Conservation (phyloP, 2,888 invertebrate genomes). For the Drosophila paranaensis region DNA sequence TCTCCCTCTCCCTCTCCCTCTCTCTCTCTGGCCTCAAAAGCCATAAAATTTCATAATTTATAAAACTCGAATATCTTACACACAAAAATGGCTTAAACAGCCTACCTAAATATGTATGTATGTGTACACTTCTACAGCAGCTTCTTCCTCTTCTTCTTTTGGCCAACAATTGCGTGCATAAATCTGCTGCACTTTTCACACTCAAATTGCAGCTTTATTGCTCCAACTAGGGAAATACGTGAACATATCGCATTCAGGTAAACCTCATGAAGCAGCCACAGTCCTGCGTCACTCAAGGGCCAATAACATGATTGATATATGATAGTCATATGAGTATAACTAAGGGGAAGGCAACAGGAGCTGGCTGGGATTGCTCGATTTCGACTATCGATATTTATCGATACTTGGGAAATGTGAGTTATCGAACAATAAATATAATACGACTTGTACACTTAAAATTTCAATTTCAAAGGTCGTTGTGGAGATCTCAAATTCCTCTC, state of each 20-base stretch:
- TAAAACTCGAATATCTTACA: constrained; percentile 73
- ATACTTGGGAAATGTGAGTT: too few species aligned
- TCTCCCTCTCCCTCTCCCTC: too few species aligned
- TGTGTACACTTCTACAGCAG: neutral
- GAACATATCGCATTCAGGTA: neutral
- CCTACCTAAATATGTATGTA: neutral
- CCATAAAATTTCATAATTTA: constrained; percentile 80
- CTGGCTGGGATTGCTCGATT: too few species aligned
- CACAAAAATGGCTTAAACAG: constrained; percentile 27
- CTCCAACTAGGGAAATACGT: constrained; percentile 28
- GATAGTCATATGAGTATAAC: neutral
- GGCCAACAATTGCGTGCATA: constrained; percentile 6
- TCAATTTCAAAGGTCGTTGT: too few species aligned
- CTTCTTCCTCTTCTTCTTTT: constrained; percentile 4
- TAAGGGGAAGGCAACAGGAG: too few species aligned
- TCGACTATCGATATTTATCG: too few species aligned
- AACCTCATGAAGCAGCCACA: neutral
- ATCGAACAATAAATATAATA: too few species aligned
- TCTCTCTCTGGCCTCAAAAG: constrained; percentile 58
- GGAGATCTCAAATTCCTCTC: too few species aligned
- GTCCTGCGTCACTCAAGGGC: neutral
- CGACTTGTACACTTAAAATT: too few species aligned
- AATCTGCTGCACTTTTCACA: constrained; percentile 32
- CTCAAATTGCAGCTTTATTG: constrained; percentile 54
- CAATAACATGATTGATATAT: neutral